phyloP scores from a whole-genome alignment of 2,888 invertebrate species.

The Athalia rosae region DNA sequence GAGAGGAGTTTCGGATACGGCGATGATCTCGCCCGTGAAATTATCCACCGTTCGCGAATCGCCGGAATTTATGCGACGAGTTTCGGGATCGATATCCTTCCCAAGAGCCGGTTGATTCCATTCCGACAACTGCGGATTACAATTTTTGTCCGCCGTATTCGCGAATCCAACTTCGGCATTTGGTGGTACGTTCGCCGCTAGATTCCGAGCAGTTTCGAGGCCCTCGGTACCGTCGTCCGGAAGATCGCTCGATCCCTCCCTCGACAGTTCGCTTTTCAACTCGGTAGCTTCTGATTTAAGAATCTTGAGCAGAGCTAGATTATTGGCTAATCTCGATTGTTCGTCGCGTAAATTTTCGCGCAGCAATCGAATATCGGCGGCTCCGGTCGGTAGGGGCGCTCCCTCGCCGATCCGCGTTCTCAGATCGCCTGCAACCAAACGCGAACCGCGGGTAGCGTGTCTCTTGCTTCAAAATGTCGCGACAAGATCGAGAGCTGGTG shows the following conservation, averaged over 20 bases:
- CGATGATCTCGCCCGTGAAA: constrained; percentile 21
- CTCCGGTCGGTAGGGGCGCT: neutral
- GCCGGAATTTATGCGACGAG: too few species aligned
- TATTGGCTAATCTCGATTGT: constrained; percentile 38
- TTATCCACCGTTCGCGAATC: neutral
- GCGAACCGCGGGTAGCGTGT: constrained; percentile 21
- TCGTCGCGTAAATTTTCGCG: neutral
- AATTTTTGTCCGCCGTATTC: neutral
- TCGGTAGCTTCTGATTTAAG: constrained; percentile 25
- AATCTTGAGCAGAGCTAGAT: constrained; percentile 14
- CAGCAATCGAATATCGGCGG: constrained; percentile 12
- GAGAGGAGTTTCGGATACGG: neutral
- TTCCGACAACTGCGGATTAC: too few species aligned
- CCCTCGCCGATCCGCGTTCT: constrained; percentile 4
- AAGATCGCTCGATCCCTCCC: neutral
- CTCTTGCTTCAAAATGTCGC: constrained; percentile 32
- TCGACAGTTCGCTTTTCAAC: neutral
- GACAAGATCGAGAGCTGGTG: constrained; percentile 39
- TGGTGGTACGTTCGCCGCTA: too few species aligned
- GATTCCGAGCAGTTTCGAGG: too few species aligned
- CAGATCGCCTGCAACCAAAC: constrained; percentile 38
- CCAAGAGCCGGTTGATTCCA: too few species aligned
- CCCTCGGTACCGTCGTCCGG: too few species aligned
- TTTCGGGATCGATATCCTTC: too few species aligned
- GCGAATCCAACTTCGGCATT: too few species aligned